A percentile compares a stretch with the other conserved stretches of the same genome.
phyloP scores from a whole-genome alignment of 2,797 vertebrate genomes.

The Mastacembelus armatus region DNA sequence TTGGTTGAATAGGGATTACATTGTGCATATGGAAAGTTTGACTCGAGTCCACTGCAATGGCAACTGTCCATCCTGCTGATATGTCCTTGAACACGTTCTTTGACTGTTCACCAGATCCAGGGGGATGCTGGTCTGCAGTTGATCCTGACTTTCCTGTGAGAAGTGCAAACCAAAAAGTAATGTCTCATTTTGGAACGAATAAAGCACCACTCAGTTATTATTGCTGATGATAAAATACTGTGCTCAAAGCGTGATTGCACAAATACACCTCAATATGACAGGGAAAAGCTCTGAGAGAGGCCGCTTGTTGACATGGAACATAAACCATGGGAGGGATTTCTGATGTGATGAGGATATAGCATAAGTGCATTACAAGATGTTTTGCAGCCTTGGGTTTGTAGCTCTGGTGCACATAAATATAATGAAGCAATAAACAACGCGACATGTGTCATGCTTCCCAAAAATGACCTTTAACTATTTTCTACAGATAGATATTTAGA shows the following conservation, averaged over 20 bases:
- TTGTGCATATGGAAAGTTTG: constrained; percentile 40
- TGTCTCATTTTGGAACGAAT: background rate
- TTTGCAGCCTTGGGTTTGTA: background rate
- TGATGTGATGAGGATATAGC: constrained; percentile 19
- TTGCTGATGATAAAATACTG: background rate
- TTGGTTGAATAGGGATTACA: constrained; percentile 9
- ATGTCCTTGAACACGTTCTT: constrained; percentile 32
- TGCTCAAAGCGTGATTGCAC: background rate
- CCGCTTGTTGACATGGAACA: constrained; percentile 49
- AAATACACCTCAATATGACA: too few relatives aligned
- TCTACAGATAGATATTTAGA: too few relatives aligned
- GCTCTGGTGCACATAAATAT: too few relatives aligned
- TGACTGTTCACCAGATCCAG: constrained; percentile 7
- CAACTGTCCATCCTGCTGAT: constrained; percentile 5
- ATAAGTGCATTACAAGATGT: constrained; percentile 10
- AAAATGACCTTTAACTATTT: too few relatives aligned
- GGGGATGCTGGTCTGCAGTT: background rate
- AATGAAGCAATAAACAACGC: too few relatives aligned
- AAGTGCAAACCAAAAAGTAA: background rate
- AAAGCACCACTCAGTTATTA: background rate
- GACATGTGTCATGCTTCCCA: too few relatives aligned
- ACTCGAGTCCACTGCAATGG: background rate
- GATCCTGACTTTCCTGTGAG: background rate
- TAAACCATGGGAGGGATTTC: constrained; percentile 31
- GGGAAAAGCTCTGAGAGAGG: constrained; percentile 9